Conservation (phyloP, 1,140 invertebrate genomes). For the Papilio dardanus region DNA sequence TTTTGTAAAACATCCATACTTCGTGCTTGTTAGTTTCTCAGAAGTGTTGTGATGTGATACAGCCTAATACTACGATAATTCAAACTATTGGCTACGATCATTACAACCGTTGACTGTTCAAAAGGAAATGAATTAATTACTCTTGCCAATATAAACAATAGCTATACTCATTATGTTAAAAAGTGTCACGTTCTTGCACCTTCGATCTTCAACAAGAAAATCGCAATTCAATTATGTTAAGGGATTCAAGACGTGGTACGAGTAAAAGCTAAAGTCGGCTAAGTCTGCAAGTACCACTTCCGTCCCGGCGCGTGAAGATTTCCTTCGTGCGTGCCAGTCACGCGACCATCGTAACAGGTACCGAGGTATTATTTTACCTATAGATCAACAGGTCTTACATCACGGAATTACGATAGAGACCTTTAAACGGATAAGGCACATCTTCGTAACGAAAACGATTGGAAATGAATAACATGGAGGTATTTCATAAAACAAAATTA, state of each 20-base stretch:
- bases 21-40: too few species aligned
- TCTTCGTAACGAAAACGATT: too few species aligned
- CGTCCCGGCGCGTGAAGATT: conserved; percentile 46
- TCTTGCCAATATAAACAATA: conserved; percentile 1
- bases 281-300: conserved; percentile 46
- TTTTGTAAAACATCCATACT: too few species aligned
- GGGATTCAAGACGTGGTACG: conserved; percentile 35
- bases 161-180: conserved; percentile 5
- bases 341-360: conserved; percentile 46
- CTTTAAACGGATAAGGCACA: conserved; percentile 12
- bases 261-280: conserved; percentile 26
- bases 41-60: too few species aligned
- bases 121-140: background rate
- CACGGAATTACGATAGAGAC: conserved; percentile 6
- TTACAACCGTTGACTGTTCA: background rate
- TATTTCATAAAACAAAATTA: background rate
- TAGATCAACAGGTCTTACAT: conserved; percentile 20
- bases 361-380: conserved; percentile 36
- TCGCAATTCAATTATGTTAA: conserved; percentile 39
- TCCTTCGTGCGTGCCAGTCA: conserved; percentile 55
- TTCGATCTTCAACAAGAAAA: conserved; percentile 4
- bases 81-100: background rate
- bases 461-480: background rate
- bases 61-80: too few species aligned
- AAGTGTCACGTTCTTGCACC: conserved; percentile 25